Base-by-base conservation (phyloP, 2,113 vertebrate species). In the Pollimyrus isidori region DNA sequence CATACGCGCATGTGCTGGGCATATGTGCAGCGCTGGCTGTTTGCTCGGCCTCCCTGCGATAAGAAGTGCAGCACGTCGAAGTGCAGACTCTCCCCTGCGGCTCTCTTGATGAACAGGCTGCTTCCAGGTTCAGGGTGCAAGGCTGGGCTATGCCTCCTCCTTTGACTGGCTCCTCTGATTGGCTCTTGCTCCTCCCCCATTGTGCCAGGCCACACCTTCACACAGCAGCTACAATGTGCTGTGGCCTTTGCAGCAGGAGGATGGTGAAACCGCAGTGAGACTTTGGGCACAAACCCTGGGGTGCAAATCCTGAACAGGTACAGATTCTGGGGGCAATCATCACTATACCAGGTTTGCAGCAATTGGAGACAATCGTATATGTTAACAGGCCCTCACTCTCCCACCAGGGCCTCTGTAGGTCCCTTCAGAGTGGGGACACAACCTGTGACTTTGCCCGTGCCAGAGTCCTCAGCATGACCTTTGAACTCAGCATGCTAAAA, bases 191-290 rank as follows among this genome's bases (percentile, higher is more conserved):
- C 35, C 13, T 56, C 73, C 2, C 3, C 6, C 73, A 42, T 42
- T 42, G 73, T 7, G 17, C 73, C 35, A 13, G 35, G 35, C 35
- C 13, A 42, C 30, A 73, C 15, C 42, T 65, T 35, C 46, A 42
- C 73, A 49, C 52, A 91, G 49, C 52, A 35, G 15, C 89, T 53
- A 39, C 35, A 48, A 90, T 80, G 49, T 49, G 89, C 62, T 89
- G 89, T 86, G 62, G 15, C 15, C 35, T 39, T 42, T 3, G 35
- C 73, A 19, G 73, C 73, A 19, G 13, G 73, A 19, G 4, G 73
- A 42, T 42, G 84, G 88, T 15, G 58, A 85, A 56, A 39, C 35
- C 9, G 86, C 87, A 50, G 58, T 91, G 87, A 82, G 35, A 52
- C 48, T 5, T 48, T 45, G 26, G 4, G 46, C 26, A 10, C 23